phyloP scores from a whole-genome alignment of 2,113 vertebrate genomes.

The Pygoscelis adeliae region DNA sequence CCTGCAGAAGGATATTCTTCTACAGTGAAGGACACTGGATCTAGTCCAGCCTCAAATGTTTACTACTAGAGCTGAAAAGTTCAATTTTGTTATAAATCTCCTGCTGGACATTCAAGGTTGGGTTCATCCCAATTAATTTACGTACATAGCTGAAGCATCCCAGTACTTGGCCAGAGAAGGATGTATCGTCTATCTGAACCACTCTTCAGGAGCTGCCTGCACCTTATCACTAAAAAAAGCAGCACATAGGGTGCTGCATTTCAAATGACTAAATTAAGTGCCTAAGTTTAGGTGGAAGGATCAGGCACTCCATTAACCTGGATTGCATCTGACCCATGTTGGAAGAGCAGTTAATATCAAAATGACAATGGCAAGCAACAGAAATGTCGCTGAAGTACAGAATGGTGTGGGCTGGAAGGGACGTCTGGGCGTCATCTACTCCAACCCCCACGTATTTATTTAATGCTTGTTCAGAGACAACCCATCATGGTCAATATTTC shows the following conservation, averaged over 20 bases:
- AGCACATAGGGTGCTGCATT: background rate
- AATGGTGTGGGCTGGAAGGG: background rate
- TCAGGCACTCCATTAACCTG: too few relatives aligned
- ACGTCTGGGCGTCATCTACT: background rate
- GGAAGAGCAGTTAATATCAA: background rate
- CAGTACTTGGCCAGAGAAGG: background rate
- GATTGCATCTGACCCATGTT: background rate
- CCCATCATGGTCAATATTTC: background rate
- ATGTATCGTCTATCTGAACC: background rate
- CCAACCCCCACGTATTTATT: background rate
- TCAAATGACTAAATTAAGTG: background rate
- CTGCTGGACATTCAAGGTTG: background rate
- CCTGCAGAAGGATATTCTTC: background rate
- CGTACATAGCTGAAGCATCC: background rate
- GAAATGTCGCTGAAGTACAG: background rate
- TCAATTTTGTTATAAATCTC: background rate
- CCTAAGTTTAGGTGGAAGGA: background rate
- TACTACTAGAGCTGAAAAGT: background rate
- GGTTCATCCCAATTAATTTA: background rate
- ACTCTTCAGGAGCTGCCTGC: background rate
- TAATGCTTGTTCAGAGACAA: background rate
- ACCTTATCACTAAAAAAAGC: background rate
- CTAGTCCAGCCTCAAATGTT: background rate
- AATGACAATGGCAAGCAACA: background rate
- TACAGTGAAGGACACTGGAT: background rate